Base-by-base conservation (phyloP, 92 coral and sea anemone genomes). In the Actinernus sp. region DNA sequence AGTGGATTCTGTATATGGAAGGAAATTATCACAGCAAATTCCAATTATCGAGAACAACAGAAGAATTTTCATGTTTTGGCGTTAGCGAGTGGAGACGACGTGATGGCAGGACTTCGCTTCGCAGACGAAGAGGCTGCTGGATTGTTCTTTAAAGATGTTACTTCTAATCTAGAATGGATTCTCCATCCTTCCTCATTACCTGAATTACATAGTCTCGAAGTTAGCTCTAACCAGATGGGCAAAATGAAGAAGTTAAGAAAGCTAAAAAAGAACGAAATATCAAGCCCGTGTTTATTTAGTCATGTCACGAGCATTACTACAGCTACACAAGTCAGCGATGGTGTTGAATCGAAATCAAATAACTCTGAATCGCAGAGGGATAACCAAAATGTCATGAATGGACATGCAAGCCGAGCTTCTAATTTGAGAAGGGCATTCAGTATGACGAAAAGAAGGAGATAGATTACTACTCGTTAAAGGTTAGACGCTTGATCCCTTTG, bases 221-320 rank as follows among this genome's bases (percentile, higher is more conserved):
- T 55, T 6, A 48, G 70, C 29, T 70, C 75, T 2, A 62, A 75
- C 55, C 22, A 4, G 52, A 83, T 81, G 40, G 97, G 87, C 54
- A 81, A 80, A 22, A 65, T 76, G 6, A 93, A 83, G 61, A 93
- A 93, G 63, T 89, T 90, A 54, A 88, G 93, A 3, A 94, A 94
- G 60, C 81, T 94, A 47, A 94, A 94, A 83, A 94, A 94, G 65
- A 90, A 85, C 29, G 98, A 94, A 74, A 94, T 94, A 36, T 94
- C 98, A 5, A 94, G 91, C 26, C 98, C 98, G 22, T 94, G 98
- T 79, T 84, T 94, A 25, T 94, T 94, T 57, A 94, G 97, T 39
- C 98, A 94, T 73, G 98, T 94, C 7, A 94, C 98, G 1, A 94
- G 96, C 68, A 94, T 94, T n/a, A 94, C 97, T 6, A 68, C 93